Base-by-base conservation (phyloP, 2,888 invertebrate species). In the Blastobasis adustella region DNA sequence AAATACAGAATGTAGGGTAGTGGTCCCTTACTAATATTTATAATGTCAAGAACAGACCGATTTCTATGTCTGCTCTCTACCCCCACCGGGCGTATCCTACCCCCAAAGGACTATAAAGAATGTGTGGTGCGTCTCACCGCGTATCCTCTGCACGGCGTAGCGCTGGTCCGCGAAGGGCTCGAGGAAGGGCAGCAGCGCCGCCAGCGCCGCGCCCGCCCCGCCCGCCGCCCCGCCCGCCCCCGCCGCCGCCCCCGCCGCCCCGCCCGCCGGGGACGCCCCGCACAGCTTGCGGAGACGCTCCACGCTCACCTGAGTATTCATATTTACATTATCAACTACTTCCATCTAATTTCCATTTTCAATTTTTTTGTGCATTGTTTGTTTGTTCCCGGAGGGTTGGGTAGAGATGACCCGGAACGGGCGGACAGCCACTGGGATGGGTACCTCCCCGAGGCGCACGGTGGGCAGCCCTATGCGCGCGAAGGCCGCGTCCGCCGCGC, bases 111-210 rank as follows among this genome's bases (percentile, higher is more conserved):
- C n/a, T n/a, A n/a, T n/a, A n/a, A n/a, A 23, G 23, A 23, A 9
- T 37, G 39, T 37, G 40, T 4, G 23, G 5, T 41, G 37, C 7
- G n/a, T 39, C 51, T 50, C 52, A 90, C 91, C 90, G 69, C 90
- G 90, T 41, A 97, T 93, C 61, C 98, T 89, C 57, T 92, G 92
- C 47, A 95, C 93, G 10, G 96, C 84, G 86, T 97, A 98, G 69
- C 95, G 94, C 78, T 97, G 97, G 84, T 97, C 95, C 10, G 93
- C 89, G 47, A 93, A 93, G 49, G 95, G 89, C 70, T 96, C 95
- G 54, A 98, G 83, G 78, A 96, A 98, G 1, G 95, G 94, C 49
- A 96, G 87, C 46, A 97, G 77, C 44, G 90, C 82, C 6, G 90
- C 56, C 46, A 69, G 64, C 52, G 56, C 9, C 7, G 43, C 10